Evolutionary conservation across 2,113 vertebrate species (phyloP).

Genomic region (Donacobius atricapilla): DNA sequence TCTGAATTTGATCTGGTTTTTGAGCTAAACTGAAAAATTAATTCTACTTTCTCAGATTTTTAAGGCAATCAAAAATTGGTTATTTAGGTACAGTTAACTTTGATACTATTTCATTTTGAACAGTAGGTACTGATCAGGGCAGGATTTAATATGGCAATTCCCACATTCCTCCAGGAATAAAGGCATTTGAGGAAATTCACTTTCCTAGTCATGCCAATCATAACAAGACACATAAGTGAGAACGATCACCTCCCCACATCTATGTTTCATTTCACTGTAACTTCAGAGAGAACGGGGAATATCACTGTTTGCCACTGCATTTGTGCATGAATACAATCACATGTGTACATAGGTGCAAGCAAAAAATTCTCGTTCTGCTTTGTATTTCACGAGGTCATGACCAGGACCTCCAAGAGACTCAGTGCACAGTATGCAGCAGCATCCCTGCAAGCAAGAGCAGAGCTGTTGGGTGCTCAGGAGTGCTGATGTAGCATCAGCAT

Average conservation of each 20-base stretch:
- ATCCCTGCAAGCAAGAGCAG: background rate
- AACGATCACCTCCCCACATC: background rate
- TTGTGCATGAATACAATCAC: background rate
- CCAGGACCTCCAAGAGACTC: background rate
- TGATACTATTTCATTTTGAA: background rate
- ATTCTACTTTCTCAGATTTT: background rate
- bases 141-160: background rate
- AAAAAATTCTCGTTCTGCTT: background rate
- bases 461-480: background rate
- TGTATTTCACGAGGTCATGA: background rate
- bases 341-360: background rate
- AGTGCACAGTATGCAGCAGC: accelerated
- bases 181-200: background rate
- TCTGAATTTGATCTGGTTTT: background rate
- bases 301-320: background rate
- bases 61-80: background rate
- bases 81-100: background rate
- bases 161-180: background rate
- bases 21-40: background rate
- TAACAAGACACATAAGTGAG: background rate
- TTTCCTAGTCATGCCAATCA: background rate
- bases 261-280: background rate
- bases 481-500: background rate
- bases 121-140: background rate
- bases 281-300: background rate